Conservation (phyloP, 2,113 vertebrate genomes). For the Oreotrochilus melanogaster region DNA sequence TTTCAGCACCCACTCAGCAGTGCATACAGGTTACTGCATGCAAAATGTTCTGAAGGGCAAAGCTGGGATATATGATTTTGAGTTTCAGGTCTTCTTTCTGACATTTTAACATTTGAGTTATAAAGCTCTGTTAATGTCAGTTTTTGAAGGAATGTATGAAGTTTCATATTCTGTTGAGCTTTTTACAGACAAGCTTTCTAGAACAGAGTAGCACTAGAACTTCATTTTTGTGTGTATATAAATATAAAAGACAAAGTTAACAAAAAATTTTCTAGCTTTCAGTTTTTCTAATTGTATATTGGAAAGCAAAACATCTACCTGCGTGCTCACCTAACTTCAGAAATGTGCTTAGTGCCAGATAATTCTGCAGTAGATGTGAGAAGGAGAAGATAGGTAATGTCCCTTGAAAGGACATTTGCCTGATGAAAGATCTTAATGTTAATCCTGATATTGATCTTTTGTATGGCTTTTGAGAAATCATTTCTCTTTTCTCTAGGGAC, state of each 20-base stretch:
- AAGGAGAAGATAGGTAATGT: not conserved
- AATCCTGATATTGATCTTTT: conserved; percentile 1
- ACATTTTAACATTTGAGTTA: conserved; percentile 49
- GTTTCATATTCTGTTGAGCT: not conserved
- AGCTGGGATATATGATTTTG: conserved; percentile 11
- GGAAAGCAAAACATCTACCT: not conserved
- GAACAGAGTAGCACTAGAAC: not conserved
- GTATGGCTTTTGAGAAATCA: not conserved
- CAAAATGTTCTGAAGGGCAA: not conserved
- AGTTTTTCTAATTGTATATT: not conserved
- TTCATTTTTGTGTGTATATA: not conserved
- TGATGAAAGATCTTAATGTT: not conserved
- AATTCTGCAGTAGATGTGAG: not conserved
- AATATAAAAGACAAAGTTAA: not conserved
- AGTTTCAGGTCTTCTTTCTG: conserved; percentile 44
- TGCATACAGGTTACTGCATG: not conserved
- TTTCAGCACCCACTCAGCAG: conserved; percentile 46
- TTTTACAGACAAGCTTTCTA: not conserved
- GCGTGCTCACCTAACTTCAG: not conserved
- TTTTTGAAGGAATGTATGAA: not conserved
- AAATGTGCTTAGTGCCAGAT: not conserved
- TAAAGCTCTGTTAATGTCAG: not conserved
- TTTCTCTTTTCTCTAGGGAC: not conserved
- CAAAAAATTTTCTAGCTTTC: not conserved
- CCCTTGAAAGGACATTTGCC: not conserved